phyloP scores from a whole-genome alignment of 2,888 invertebrate species.

The Asteroscopus sphinx region DNA sequence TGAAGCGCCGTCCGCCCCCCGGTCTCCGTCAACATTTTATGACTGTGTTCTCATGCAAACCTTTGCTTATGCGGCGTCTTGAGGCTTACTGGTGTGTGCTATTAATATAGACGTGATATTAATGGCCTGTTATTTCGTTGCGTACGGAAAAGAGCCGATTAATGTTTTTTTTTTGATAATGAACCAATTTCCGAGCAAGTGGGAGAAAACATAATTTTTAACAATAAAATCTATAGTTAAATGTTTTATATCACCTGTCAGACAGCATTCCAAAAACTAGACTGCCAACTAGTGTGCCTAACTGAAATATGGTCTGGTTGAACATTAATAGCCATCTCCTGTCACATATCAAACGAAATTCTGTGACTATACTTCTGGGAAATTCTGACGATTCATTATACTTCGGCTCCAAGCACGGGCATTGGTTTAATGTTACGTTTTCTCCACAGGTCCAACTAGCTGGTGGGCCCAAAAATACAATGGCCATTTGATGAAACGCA shows the following conservation, averaged over 20 bases:
- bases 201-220: too few relatives aligned
- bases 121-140: too few relatives aligned
- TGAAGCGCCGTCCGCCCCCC: too few relatives aligned
- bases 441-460: slow-evolving; percentile 60
- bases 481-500: slow-evolving; percentile 77
- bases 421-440: slow-evolving; percentile 52
- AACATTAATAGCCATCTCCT: slow-evolving; percentile 91
- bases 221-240: too few relatives aligned
- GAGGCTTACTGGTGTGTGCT: too few relatives aligned
- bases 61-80: too few relatives aligned
- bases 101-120: too few relatives aligned
- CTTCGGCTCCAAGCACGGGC: slow-evolving; percentile 89
- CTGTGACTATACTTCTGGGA: slow-evolving; percentile 92
- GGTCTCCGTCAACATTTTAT: too few relatives aligned
- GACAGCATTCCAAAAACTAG: slow-evolving; percentile 93
- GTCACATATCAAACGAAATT: slow-evolving; percentile 94
- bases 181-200: too few relatives aligned
- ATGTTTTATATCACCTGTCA: slow-evolving; percentile 94
- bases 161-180: too few relatives aligned
- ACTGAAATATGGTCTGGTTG: slow-evolving; percentile 93
- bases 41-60: too few relatives aligned
- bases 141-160: too few relatives aligned
- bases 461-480: slow-evolving; percentile 75
- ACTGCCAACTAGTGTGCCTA: slow-evolving; percentile 93
- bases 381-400: slow-evolving; percentile 92